A percentile compares a stretch with the other conserved stretches of the same genome.
Evolutionary conservation across 2,888 invertebrate species (phyloP).

Genomic region (Caenorhabditis afra): DNA sequence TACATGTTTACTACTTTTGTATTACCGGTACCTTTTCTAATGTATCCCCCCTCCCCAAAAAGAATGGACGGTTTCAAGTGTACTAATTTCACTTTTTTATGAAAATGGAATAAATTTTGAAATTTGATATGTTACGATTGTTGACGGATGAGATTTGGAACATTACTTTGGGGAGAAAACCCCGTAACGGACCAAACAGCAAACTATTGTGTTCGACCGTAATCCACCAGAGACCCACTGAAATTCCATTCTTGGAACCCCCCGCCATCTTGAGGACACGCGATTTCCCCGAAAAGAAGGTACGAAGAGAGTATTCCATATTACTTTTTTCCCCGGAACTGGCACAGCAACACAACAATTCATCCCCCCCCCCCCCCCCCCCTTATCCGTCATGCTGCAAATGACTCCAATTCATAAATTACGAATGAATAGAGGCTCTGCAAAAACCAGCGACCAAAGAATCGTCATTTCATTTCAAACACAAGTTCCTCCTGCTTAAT

Average conservation of each 20-base stretch:
- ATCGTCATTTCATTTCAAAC: neutral
- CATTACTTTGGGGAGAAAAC: neutral
- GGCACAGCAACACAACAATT: too few species aligned
- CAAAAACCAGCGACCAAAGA: neutral
- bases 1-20: neutral
- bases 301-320: too few species aligned
- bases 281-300: too few species aligned
- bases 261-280: too few species aligned
- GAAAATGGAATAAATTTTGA: conserved; percentile 2
- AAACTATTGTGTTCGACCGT: neutral
- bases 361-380: too few species aligned
- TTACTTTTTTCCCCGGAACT: too few species aligned
- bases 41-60: neutral
- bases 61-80: neutral
- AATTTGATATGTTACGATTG: neutral
- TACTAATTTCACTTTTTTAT: conserved; percentile 13
- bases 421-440: conserved; percentile 15
- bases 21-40: conserved; percentile 6
- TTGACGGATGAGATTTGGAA: neutral
- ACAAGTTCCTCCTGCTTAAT: too few species aligned
- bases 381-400: too few species aligned
- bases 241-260: too few species aligned
- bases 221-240: too few species aligned
- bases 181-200: neutral
- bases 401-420: conserved; percentile 24